Base-by-base conservation (phyloP, 2,888 invertebrate species). In the Coelopa pilipes region DNA sequence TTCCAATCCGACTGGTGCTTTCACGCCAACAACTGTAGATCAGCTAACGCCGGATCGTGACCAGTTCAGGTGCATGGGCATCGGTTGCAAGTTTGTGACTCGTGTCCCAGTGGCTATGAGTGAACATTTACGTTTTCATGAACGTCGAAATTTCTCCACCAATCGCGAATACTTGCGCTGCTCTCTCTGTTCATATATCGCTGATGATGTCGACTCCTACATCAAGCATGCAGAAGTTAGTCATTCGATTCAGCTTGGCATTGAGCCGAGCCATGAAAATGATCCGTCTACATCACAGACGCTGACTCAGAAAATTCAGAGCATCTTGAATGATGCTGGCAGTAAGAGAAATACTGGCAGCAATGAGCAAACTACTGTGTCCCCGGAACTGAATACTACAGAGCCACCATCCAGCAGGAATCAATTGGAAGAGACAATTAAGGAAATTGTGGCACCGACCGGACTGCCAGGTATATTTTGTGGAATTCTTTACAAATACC, bases 101-200 rank as follows among this genome's bases (percentile, higher is more conserved):
- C 80, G 82, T 7, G 77, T 84, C 34, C 77, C 81, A 1, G 75
- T 79, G 1, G 78, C 79, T 9, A 84, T 86, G 75, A 79, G 80
- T n/a, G 81, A 85, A 73, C 86, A 86, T 76, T 77, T 86, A 72
- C 77, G 77, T 19, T 81, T 81, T 62, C 86, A 86, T 67, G 77
- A 80, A 68, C 74, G 79, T 15, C 81, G 76, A 13, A 79, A 80
- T 63, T 77, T 79, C 12, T 81, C 82, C 13, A 77, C 77, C 0
- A 76, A 79, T 47, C 79, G 76, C 2, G 83, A 80, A 1, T 82
- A 84, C 72, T 75, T 86, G 0, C 78, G 74, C 15, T 86, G 86
- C 55, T 80, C 81, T 15, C 77, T 82, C 19, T 86, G 86, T 17
- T 0, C 67, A 0, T 79, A 82, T 65, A 13, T 73, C 0, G 83